These are phyloP conservation scores for Chelon auratus DNA, from an alignment of 2,797 vertebrate species.

Conservation along the genomic window DNA sequence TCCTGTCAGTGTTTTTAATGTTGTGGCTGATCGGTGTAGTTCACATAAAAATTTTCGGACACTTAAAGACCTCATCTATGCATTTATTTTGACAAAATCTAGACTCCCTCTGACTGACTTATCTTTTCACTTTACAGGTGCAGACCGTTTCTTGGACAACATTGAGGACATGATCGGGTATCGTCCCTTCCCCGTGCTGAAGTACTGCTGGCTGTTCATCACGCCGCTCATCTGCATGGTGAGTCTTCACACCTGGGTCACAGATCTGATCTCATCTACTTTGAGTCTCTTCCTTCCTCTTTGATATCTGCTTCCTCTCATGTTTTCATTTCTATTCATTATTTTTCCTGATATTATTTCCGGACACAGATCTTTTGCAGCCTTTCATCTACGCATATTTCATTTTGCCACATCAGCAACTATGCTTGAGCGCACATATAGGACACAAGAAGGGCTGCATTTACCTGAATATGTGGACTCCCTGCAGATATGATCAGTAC, in stretches of 20 bases:
- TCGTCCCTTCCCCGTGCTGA: slow-evolving; percentile 72
- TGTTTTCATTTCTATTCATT: slow-evolving; percentile 10
- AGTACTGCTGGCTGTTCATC: slow-evolving; percentile 88
- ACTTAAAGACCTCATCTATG: no score
- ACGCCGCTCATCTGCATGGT: slow-evolving; percentile 83
- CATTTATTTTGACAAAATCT: no score
- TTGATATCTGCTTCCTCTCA: slow-evolving; percentile 11
- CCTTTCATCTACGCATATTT: slow-evolving; percentile 24
- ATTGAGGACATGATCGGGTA: slow-evolving; percentile 88
- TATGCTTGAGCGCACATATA: slow-evolving; percentile 2
- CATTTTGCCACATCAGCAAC: slow-evolving; percentile 26
- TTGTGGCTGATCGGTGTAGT: no score
- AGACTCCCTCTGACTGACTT: slow-evolving; percentile 7
- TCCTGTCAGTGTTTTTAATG: no score
- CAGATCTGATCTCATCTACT: slow-evolving; percentile 4
- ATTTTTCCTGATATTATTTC: neutral
- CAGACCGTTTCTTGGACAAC: slow-evolving; percentile 86
- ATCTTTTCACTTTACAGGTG: slow-evolving; percentile 79
- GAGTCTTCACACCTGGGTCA: slow-evolving; percentile 50
- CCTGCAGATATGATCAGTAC: slow-evolving; percentile 1
- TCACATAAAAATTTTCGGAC: no score
- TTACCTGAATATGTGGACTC: slow-evolving; percentile 9
- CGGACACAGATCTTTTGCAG: neutral
- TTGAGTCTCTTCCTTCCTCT: neutral
- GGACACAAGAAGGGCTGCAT: neutral